Base-by-base conservation (phyloP, 2,113 vertebrate species). In the Tetraodon nigroviridis region DNA sequence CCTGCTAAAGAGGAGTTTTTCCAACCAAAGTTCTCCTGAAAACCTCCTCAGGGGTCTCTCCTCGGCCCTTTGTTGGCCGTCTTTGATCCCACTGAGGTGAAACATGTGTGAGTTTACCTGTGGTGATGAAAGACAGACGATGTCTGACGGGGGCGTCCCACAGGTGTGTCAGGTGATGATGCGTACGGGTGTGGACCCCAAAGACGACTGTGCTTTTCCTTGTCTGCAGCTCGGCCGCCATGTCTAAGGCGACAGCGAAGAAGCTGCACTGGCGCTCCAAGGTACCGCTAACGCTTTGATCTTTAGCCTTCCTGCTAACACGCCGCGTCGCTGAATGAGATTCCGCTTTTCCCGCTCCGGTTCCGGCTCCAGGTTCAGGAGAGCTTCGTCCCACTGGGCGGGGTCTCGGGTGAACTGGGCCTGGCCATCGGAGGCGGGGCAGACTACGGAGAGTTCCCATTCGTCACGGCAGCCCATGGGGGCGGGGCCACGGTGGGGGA, bases 201-300 rank as follows among this genome's bases (percentile, higher is more conserved):
- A 37, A 37, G 32, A 21, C 61, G 32, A 58, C 24, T 1, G 1
- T 57, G 20, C 41, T 4, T 4, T n/a, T 52, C 72, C 58, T 49
- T 71, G 42, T 69, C 65, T 58, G 53, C 76, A 91, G 90, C 81
- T 83, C 71, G 0, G 53, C 64, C 32, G 64, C 78, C 76, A 91
- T 91, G 90, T 90, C 90, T 91, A 91, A 90, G 80, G 90, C 82
- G 37, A 87, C 88, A 16, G 89, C 85, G 75, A 91, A 88, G 84
- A 91, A 90, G 78, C 87, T 90, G 78, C 89, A 91, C 84, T 91
- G 90, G 89, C 88, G 86, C 74, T 89, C 89, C 37, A 92, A 88
- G 86, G 86, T 87, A 79, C n/a, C 14, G 14, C n/a, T n/a, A n/a
- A n/a, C n/a, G n/a, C n/a, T n/a, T n/a, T n/a, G n/a, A n/a, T n/a